Percentiles rank a stretch among this genome's conserved stretches.
phyloP scores from a whole-genome alignment of 2,113 vertebrate species.

The Callipepla squamata region DNA sequence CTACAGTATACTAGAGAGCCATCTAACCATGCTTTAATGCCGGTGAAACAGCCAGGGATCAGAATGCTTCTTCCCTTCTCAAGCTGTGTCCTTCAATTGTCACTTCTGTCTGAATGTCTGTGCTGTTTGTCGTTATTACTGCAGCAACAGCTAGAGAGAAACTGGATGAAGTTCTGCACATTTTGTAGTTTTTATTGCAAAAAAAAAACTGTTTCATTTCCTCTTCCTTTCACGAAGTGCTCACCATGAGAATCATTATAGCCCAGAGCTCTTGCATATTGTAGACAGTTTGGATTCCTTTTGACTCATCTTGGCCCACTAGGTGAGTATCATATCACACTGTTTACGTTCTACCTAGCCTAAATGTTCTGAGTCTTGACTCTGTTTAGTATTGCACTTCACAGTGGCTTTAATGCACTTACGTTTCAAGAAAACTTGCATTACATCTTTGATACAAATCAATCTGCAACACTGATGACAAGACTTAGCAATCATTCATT shows the following conservation, averaged over 20 bases:
- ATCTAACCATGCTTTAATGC: conserved; percentile 70
- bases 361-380: conserved; percentile 18
- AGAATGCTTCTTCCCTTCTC: conserved; percentile 16
- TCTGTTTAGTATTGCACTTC: conserved; percentile 63
- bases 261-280: conserved; percentile 25
- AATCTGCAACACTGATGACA: conserved; percentile 33
- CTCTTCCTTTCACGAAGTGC: conserved; percentile 66
- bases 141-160: conserved; percentile 44
- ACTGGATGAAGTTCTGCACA: conserved; percentile 35
- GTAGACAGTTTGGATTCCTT: conserved; percentile 19
- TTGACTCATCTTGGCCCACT: conserved; percentile 3
- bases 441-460: conserved; percentile 27
- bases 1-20: conserved; percentile 72
- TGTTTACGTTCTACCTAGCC: not conserved
- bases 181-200: conserved; percentile 66
- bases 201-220: conserved; percentile 41
- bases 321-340: not conserved
- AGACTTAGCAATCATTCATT: conserved; percentile 8
- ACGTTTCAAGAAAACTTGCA: conserved; percentile 50
- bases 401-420: conserved; percentile 74
- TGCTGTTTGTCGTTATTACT: conserved; percentile 43
- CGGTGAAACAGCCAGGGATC: conserved; percentile 55
- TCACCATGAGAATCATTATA: conserved; percentile 57
- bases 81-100: conserved; percentile 64
- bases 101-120: conserved; percentile 62